Evolutionary conservation across 2,888 invertebrate species (phyloP).

Genomic region (Pristionchus japonicus): DNA sequence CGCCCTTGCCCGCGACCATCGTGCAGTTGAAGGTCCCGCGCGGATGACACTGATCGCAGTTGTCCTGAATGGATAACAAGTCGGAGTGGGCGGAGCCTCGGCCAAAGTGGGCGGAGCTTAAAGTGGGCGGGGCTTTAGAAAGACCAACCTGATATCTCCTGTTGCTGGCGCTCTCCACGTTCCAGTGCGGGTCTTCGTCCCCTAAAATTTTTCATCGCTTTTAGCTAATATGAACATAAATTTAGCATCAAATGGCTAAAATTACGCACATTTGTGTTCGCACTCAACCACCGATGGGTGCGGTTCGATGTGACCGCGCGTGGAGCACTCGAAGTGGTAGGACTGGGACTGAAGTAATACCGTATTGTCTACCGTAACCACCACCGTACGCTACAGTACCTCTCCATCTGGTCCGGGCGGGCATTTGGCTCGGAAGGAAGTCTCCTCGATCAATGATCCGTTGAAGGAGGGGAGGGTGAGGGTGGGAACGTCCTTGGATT

Average conservation of each 20-base stretch:
- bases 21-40: slow-evolving; percentile 28
- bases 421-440: not conserved
- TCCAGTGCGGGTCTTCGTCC: not conserved
- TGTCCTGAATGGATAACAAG: slow-evolving; percentile 3
- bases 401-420: not conserved
- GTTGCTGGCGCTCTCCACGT: not conserved
- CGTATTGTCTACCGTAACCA: no score
- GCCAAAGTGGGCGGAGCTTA: not conserved
- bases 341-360: not conserved
- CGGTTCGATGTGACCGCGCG: slow-evolving; percentile 24
- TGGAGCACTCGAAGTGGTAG: slow-evolving; percentile 12
- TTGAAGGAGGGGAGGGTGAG: not conserved
- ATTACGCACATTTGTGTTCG: not conserved
- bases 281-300: slow-evolving; percentile 30
- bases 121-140: not conserved
- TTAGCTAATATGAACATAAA: no score
- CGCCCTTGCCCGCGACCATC: not conserved
- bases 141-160: not conserved
- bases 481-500: not conserved
- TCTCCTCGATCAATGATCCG: not conserved
- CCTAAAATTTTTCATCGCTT: no score
- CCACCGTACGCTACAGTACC: no score
- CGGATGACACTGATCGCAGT: slow-evolving; percentile 13
- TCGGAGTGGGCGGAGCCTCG: no score
- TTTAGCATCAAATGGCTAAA: no score